Evolutionary conservation across 2,113 vertebrate genomes (phyloP), one percentile per base, ranked within the genome.

Genomic region (Fulica atra): DNA sequence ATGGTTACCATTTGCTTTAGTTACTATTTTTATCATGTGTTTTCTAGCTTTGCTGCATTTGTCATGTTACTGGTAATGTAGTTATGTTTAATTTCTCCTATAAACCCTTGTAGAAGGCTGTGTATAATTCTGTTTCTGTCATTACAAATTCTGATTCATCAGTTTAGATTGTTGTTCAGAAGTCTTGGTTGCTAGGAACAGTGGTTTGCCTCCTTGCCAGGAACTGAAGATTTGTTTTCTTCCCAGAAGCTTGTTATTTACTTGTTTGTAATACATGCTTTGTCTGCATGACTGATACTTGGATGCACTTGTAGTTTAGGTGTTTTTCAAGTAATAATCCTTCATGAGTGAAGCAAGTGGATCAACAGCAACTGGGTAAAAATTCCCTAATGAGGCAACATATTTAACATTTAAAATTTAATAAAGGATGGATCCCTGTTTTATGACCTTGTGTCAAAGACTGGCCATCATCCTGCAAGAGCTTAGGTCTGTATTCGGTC

Each of bases 101-200:
- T 71, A 92, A 96, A 81, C 69, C 70, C n/a, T 92, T 91, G 88
- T 78, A 76, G 84, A 95, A 23, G 59, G 31, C 77, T 69, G n/a
- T 40, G 57, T 86, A 61, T 94, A 92, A 92, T 93, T 91, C 91
- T 95, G 88, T 96, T 96, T 96, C 92, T 95, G 86, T 63, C 83
- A 84, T 95, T 93, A 94, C 3, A 7, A 93, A 91, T 89, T 93
- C 88, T 96, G 92, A 95, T 96, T 94, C 93, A 93, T 96, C 77
- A 76, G 65, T 88, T 95, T 81, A 89, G 73, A 71, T 87, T 85
- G 87, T 68, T 96, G 66, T 83, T 92, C 81, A 91, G 81, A 93
- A 93, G 81, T 81, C 91, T 51, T 88, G 70, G 92, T 95, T 96
- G 90, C 96, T 96, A 93, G 95, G 82, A 94, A 91, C 66, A 79